Evolutionary conservation across 2,113 vertebrate species (phyloP), one percentile per base, ranked within the genome.

Genomic region (Pungitius pungitius): DNA sequence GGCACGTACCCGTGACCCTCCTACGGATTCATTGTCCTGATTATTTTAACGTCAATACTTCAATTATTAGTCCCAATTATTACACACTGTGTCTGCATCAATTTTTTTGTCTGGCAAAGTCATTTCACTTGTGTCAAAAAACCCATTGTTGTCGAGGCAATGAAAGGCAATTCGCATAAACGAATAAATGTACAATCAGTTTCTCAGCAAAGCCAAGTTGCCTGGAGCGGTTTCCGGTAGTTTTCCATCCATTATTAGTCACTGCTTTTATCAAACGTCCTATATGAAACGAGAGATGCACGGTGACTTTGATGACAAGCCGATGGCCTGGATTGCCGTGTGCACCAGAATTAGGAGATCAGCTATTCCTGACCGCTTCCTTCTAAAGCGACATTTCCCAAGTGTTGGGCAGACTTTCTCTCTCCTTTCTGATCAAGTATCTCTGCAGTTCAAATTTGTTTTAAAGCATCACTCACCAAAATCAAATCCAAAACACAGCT

Each of bases 1-100:
- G 8, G 75, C 75, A 65, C 52, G 15, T 84, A 74, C 87, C 67
- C 40, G 30, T 83, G 65, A 49, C 60, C n/a, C 57, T 78, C 61
- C 1, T n/a, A 63, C 52, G 47, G 33, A 35, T 57, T 81, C 65
- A 66, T 81, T 70, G 76, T 87, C 60, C 73, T 80, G 75, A 84
- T 89, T 72, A 76, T 68, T 11, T 63, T 82, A 79, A 73, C 82
- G 79, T 90, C 78, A 87, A 85, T 88, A 85, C 70, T 85, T 87
- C 76, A 90, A 81, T 90, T 91, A 91, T 58, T 84, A 82, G 52
- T 88, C 75, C 52, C 69, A 77, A 84, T 92, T 90, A 89, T 81
- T 74, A 43, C 65, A 65, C 18, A 15, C 45, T 45, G 75, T 39
- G 55, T 61, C 63, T 80, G 82, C 35, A 22, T 63, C 14, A 57